phyloP scores from a whole-genome alignment of 2,888 invertebrate species.

The Drosophila meridionalis region DNA sequence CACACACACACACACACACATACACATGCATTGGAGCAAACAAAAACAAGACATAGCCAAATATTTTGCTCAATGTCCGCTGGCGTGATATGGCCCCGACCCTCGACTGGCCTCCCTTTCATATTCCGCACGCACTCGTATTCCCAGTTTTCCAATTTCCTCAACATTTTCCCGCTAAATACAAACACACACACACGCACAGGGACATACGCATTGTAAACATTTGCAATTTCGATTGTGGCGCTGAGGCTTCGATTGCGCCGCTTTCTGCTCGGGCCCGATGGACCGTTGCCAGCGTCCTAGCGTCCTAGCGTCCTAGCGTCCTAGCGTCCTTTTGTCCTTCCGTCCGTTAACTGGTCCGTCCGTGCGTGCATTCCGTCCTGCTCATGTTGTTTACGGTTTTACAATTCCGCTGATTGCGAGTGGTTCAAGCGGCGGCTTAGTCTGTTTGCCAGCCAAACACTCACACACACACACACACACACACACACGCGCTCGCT shows the following conservation, averaged over 20 bases:
- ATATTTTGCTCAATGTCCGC: slow-evolving; percentile 40
- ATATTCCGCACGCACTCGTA: slow-evolving; percentile 4
- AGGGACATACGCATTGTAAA: slow-evolving; percentile 28
- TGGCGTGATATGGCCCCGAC: slow-evolving; percentile 23
- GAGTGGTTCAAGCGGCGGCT: slow-evolving; percentile 60
- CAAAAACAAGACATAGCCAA: slow-evolving; percentile 31
- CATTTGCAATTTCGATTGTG: slow-evolving; percentile 62
- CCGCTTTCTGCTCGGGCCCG: slow-evolving; percentile 26
- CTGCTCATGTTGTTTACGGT: slow-evolving; percentile 68
- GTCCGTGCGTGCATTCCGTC: slow-evolving; percentile 22
- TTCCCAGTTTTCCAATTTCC: slow-evolving; percentile 51
- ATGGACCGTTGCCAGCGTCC: neutral
- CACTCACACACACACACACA: slow-evolving; percentile 21
- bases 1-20: neutral
- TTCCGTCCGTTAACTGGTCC: neutral
- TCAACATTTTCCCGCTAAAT: slow-evolving; percentile 39
- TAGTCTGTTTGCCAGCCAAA: slow-evolving; percentile 54
- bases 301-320: neutral
- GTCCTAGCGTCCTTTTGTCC: slow-evolving; percentile 11
- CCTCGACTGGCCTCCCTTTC: neutral
- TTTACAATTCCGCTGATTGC: slow-evolving; percentile 76
- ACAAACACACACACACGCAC: slow-evolving; percentile 8
- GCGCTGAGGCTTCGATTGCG: slow-evolving; percentile 60
- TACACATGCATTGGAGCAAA: slow-evolving; percentile 5
- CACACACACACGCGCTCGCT: neutral